Conservation (phyloP, 2,113 vertebrate genomes). For the Corythaixoides concolor region DNA sequence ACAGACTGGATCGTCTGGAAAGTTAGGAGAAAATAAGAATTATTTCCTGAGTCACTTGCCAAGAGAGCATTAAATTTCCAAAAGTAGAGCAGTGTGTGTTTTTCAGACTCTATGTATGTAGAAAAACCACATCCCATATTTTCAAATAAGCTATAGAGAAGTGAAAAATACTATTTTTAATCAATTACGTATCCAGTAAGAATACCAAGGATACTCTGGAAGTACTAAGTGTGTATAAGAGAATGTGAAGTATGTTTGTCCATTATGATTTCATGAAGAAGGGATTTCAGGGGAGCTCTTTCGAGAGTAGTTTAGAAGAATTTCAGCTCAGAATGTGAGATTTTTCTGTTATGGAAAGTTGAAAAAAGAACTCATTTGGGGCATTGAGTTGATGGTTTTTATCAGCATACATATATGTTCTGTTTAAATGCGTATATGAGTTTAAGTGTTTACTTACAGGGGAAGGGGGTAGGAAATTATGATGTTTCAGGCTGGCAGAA, state of each 20-base stretch:
- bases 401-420: background rate
- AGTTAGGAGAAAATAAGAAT: background rate
- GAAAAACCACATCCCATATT: background rate
- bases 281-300: background rate
- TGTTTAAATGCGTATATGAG: background rate
- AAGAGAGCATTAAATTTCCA: background rate
- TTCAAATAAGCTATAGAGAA: background rate
- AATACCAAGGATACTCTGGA: background rate
- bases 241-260: slow-evolving; percentile 27
- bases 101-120: background rate
- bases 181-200: background rate
- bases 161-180: background rate
- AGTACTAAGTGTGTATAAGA: background rate
- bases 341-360: background rate
- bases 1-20: background rate
- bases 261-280: background rate
- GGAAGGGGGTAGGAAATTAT: background rate
- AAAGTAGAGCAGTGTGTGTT: background rate
- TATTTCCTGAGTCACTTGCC: background rate
- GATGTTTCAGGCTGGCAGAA: background rate
- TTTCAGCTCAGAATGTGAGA: background rate
- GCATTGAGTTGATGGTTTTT: background rate
- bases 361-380: background rate
- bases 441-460: background rate
- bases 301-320: background rate